These are phyloP conservation scores for Tuta absoluta DNA, from an alignment of 2,888 invertebrate genomes.

Conservation along the genomic window DNA sequence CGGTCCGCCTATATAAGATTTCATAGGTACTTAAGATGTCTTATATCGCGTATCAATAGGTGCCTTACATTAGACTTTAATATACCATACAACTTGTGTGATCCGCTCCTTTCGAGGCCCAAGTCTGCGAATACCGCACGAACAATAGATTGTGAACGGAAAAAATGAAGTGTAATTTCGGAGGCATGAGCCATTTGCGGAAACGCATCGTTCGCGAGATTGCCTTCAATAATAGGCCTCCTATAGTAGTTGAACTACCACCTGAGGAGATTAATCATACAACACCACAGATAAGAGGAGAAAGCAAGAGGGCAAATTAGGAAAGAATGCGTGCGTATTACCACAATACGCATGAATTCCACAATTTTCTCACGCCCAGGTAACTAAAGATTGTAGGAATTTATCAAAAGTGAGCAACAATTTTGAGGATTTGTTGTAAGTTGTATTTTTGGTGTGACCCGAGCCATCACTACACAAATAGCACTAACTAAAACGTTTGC, in stretches of 20 bases:
- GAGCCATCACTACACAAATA: neutral
- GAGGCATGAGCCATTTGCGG: conserved; percentile 37
- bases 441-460: neutral
- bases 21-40: too few species aligned
- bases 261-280: conserved; percentile 47
- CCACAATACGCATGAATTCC: too few species aligned
- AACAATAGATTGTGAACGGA: conserved; percentile 60
- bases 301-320: conserved; percentile 38
- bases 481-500: neutral
- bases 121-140: conserved; percentile 38
- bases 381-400: conserved; percentile 15
- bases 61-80: too few species aligned
- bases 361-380: conserved; percentile 11
- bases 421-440: neutral
- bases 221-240: conserved; percentile 42
- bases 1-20: too few species aligned
- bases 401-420: conserved; percentile 1
- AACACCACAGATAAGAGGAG: conserved; percentile 43
- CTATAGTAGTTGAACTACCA: conserved; percentile 19
- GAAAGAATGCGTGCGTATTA: conserved; percentile 22
- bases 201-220: conserved; percentile 39
- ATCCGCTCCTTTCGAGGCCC: neutral
- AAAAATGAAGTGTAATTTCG: conserved; percentile 63
- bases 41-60: too few species aligned
- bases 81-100: neutral